Evolutionary conservation across 1,140 invertebrate species (phyloP).

Genomic region (Solenopsis invicta): DNA sequence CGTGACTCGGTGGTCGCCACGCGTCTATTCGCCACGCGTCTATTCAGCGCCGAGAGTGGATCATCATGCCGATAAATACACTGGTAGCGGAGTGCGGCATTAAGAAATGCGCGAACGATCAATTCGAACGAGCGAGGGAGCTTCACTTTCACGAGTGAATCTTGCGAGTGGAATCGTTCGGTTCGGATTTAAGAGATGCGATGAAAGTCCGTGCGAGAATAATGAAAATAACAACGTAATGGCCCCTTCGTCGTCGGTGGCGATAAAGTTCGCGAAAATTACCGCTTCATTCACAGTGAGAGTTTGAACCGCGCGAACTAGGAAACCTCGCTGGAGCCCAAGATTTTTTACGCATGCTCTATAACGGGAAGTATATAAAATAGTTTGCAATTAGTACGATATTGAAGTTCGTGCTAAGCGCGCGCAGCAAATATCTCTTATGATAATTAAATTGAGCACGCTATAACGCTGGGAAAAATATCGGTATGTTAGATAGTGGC

Average conservation of each 20-base stretch:
- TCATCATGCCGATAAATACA: not conserved
- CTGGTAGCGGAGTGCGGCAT: conserved; percentile 28
- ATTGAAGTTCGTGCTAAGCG: not conserved
- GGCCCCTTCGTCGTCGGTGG: not conserved
- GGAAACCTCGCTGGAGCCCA: not conserved
- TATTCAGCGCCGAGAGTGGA: conserved; percentile 42
- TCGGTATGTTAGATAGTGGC: not conserved
- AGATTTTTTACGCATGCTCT: not conserved
- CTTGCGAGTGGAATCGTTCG: not conserved
- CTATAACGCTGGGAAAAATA: conserved; percentile 11
- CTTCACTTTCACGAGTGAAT: conserved; percentile 27
- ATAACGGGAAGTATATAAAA: conserved; percentile 50
- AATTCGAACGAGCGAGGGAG: not conserved
- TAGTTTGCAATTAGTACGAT: conserved; percentile 49
- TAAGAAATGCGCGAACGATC: conserved; percentile 46
- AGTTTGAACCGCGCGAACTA: conserved; percentile 8
- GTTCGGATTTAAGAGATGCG: not conserved
- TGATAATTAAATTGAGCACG: conserved; percentile 42
- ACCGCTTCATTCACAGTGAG: conserved; percentile 16
- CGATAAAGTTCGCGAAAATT: conserved; percentile 36
- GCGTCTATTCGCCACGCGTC: conserved; percentile 40
- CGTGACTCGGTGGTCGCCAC: conserved; percentile 60
- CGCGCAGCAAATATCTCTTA: conserved; percentile 23
- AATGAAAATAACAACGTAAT: conserved; percentile 45
- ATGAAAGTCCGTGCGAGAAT: conserved; percentile 10